Conservation (phyloP, 1,140 invertebrate species). For the Brachystomella parvula region DNA sequence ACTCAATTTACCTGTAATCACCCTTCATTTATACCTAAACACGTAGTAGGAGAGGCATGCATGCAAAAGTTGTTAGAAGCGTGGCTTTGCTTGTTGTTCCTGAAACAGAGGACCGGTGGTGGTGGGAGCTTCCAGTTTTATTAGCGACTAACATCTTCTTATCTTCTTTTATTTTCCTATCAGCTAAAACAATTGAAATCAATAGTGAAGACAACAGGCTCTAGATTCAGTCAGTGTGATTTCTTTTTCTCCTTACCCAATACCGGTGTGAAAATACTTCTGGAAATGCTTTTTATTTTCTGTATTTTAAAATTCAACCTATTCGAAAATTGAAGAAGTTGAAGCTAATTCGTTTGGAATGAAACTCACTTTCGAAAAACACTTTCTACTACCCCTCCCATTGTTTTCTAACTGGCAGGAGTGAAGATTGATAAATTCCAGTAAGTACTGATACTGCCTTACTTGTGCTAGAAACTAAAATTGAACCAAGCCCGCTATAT, state of each 20-base stretch:
- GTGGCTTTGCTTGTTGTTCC: too few relatives aligned
- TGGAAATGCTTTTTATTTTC: background rate
- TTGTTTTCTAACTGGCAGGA: background rate
- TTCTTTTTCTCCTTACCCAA: background rate
- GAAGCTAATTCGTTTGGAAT: too few relatives aligned
- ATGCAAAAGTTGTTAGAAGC: too few relatives aligned
- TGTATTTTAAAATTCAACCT: background rate
- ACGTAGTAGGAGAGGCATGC: too few relatives aligned
- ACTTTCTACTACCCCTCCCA: background rate
- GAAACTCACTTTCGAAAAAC: too few relatives aligned
- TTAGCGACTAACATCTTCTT: background rate
- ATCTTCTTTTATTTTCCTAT: background rate
- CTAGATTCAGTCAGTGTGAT: background rate
- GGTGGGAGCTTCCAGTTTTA: background rate
- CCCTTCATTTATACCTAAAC: too few relatives aligned
- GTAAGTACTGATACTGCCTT: too few relatives aligned
- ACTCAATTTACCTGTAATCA: too few relatives aligned
- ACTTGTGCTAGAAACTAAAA: background rate
- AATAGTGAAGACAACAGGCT: background rate
- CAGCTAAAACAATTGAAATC: background rate
- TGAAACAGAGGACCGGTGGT: too few relatives aligned
- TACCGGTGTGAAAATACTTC: background rate
- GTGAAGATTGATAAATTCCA: background rate
- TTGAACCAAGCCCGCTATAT: background rate
- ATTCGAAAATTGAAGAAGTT: background rate